Base-by-base conservation (phyloP, 2,888 invertebrate species). In the Drosophila macrospina region DNA sequence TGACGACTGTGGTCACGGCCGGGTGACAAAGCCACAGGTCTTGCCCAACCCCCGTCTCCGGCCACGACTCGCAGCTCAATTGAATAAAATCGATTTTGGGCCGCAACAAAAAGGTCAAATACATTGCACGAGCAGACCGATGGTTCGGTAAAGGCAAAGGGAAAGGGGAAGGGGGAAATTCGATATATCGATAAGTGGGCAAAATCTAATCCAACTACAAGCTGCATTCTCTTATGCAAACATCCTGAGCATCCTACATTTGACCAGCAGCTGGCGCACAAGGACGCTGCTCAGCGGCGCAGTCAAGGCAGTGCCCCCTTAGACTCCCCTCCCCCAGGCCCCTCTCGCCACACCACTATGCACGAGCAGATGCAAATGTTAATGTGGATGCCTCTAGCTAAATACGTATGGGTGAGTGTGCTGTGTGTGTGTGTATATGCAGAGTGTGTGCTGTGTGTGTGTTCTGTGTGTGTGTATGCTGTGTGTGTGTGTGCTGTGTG, bases 1-100 rank as follows among this genome's bases (percentile, higher is more conserved):
- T 44, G 60, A 50, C 47, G 26, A 64, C 65, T 77, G 73, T 81
- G 84, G 82, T 84, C 84, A 78, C 81, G 84, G 84, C 78, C 86
- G 74, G 75, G 48, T 75, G 82, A 72, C 66, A 72, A 61, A 76
- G 79, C 65, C 82, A 77, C 61, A 80, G 62, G 74, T 74, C 57
- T 44, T 26, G 24, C 51, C 24, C 37, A 37, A 11, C 51, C 15
- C 15, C 28, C 28, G 24, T 20, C 41, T 48, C 39, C 47, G 39
- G 20, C 24, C n/a, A 16, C 11, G 41, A 30, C 34, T 37, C 20
- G 16, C 20, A 51, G 42, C 37, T 51, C 78, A 71, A 78, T 69
- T 78, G 66, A 80, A 68, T 57, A 68, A 66, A 86, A 83, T 83
- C 82, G 87, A 83, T 83, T 81, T 81, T 52, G 54, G 44, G 57